Percentiles rank a stretch among this genome's conserved stretches.
Conservation (phyloP, 1,140 invertebrate genomes). For the Pristionchus pacificus region DNA sequence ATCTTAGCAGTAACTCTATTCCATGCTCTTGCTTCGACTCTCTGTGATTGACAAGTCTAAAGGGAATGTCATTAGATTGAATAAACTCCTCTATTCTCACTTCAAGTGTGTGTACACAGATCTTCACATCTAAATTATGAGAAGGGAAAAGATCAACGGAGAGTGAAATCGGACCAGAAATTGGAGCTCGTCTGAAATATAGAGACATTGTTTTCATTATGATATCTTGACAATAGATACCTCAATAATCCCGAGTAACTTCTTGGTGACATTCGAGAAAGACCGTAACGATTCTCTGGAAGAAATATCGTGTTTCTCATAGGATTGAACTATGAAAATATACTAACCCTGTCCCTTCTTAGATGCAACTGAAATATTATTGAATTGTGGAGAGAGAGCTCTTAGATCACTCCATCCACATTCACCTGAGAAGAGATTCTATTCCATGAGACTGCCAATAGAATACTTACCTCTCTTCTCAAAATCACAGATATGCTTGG, state of each 20-base stretch:
- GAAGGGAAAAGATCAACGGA: slow-evolving; percentile 27
- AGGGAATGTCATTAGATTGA: neutral
- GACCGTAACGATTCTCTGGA: slow-evolving; percentile 29
- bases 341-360: slow-evolving; percentile 19
- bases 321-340: neutral
- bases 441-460: neutral
- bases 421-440: neutral
- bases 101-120: slow-evolving; percentile 19
- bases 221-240: neutral
- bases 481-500: neutral
- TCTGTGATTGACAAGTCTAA: slow-evolving; percentile 17
- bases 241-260: slow-evolving; percentile 24
- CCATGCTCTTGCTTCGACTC: slow-evolving; percentile 20
- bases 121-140: slow-evolving; percentile 22
- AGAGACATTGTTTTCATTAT: neutral
- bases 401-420: slow-evolving; percentile 24
- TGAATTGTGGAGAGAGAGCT: slow-evolving; percentile 19
- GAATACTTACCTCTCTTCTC: neutral
- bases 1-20: slow-evolving; percentile 28
- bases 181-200: neutral
- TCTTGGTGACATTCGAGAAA: slow-evolving; percentile 15
- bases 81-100: neutral
- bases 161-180: slow-evolving; percentile 16
- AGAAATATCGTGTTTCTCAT: neutral
- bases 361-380: slow-evolving; percentile 26